phyloP scores from a whole-genome alignment of 2,113 vertebrate species.

The Arizona elegans region DNA sequence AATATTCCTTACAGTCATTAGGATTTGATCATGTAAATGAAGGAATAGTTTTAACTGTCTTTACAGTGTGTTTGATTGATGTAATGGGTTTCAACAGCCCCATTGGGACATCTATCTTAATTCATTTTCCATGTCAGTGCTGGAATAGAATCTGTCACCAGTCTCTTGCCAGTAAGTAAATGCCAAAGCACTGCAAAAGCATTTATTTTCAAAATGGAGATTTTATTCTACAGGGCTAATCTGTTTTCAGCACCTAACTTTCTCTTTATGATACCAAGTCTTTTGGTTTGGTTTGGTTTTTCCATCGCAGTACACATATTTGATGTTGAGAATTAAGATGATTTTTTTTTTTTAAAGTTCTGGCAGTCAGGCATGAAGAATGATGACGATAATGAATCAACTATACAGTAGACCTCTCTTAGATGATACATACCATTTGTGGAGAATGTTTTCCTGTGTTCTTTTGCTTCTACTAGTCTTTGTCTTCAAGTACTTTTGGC shows the following conservation, averaged over 20 bases:
- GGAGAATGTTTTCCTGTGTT: not conserved
- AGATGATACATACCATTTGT: not conserved
- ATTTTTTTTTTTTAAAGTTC: not conserved
- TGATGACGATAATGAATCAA: not conserved
- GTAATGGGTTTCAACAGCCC: slow-evolving; percentile 24
- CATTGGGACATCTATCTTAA: slow-evolving; percentile 29
- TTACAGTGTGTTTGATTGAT: slow-evolving; percentile 25
- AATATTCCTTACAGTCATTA: slow-evolving; percentile 17
- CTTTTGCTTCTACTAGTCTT: not conserved
- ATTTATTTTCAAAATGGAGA: slow-evolving; percentile 24
- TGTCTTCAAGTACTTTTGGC: not conserved
- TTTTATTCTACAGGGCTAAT: slow-evolving; percentile 11
- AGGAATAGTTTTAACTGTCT: slow-evolving; percentile 23
- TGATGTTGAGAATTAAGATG: not conserved
- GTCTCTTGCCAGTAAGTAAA: slow-evolving; percentile 29
- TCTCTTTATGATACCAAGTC: not conserved
- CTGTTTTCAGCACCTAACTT: not conserved
- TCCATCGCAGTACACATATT: not conserved
- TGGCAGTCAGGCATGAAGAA: not conserved
- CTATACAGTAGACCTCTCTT: too few species aligned
- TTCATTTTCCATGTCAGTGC: slow-evolving; percentile 15
- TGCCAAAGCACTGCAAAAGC: slow-evolving; percentile 7
- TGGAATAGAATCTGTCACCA: slow-evolving; percentile 27
- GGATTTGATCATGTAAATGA: slow-evolving; percentile 27
- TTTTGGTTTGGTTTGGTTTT: not conserved